Conservation (phyloP, 2,113 vertebrate genomes). For the Pluvianellus socialis region DNA sequence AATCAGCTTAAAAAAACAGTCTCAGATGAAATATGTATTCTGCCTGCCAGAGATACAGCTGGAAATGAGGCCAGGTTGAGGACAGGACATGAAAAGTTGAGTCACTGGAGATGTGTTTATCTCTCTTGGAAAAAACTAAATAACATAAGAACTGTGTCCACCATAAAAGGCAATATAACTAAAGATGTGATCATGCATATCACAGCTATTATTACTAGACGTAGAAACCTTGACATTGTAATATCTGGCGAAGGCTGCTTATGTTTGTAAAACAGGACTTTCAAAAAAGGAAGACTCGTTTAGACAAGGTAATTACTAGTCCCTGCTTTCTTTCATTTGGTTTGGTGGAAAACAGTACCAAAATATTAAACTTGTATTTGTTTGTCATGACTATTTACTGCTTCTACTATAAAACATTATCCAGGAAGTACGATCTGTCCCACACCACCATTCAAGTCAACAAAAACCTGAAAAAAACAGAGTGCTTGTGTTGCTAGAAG, state of each 20-base stretch:
- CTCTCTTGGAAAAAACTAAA: background rate
- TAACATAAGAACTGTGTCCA: background rate
- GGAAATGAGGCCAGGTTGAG: background rate
- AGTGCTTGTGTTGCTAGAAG: background rate
- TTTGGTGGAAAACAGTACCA: background rate
- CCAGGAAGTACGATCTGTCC: background rate
- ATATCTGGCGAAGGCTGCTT: background rate
- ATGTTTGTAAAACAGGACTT: background rate
- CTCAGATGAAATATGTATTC: background rate
- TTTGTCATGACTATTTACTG: background rate
- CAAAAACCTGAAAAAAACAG: background rate
- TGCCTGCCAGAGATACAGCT: background rate
- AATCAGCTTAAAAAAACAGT: background rate
- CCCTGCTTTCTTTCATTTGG: background rate
- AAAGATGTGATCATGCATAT: background rate
- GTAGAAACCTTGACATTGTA: background rate
- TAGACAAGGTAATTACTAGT: background rate
- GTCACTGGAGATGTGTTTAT: background rate
- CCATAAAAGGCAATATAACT: background rate
- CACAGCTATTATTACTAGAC: background rate
- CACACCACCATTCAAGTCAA: background rate
- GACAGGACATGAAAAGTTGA: background rate
- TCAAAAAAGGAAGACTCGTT: background rate
- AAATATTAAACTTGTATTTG: background rate
- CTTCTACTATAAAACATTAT: background rate